phyloP scores from a whole-genome alignment of 1,140 invertebrate species.

The Tetragnatha versicolor region DNA sequence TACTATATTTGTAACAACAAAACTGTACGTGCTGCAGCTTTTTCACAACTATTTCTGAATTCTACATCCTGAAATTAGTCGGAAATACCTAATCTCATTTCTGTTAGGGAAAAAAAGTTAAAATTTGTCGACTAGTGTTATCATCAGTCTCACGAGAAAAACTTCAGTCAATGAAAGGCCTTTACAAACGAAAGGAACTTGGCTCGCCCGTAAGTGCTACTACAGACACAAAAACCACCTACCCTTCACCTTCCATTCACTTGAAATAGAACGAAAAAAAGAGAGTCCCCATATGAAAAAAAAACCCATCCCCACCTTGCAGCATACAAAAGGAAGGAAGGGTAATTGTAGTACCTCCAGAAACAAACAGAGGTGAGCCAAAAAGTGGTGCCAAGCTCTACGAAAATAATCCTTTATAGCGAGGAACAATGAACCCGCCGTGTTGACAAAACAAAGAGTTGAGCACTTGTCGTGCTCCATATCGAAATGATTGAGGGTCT shows the following conservation, averaged over 20 bases:
- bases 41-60: too few species aligned
- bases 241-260: conserved; percentile 42
- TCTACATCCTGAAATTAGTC: too few species aligned
- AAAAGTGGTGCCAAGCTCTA: conserved; percentile 13
- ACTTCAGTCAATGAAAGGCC: conserved; percentile 33
- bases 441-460: neutral
- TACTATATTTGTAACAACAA: too few species aligned
- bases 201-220: conserved; percentile 25
- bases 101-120: too few species aligned
- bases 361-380: conserved; percentile 29
- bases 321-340: conserved; percentile 3
- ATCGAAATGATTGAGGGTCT: too few species aligned
- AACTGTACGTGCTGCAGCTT: too few species aligned
- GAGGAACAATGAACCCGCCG: neutral
- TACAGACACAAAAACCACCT: conserved; percentile 26
- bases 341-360: conserved; percentile 35
- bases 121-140: neutral
- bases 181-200: conserved; percentile 53
- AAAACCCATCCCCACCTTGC: neutral
- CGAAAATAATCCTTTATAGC: neutral
- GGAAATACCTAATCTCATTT: too few species aligned
- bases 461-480: neutral
- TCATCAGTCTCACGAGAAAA: neutral
- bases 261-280: conserved; percentile 32
- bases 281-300: conserved; percentile 8